Base-by-base conservation (phyloP, 2,113 vertebrate species). In the Lontra canadensis region DNA sequence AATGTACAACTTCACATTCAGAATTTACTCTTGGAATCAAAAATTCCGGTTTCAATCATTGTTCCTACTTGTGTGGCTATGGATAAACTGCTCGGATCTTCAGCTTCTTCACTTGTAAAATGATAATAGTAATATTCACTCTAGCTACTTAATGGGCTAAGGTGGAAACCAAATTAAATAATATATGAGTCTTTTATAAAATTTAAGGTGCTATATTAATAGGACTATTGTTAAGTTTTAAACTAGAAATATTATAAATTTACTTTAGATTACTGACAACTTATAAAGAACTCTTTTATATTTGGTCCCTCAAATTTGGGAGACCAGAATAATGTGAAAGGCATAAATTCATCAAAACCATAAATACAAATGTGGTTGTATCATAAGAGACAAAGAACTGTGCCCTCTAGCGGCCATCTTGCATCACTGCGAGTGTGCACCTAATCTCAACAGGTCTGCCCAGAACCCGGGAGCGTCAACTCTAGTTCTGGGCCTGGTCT, bases 231-330 rank as follows among this genome's bases (percentile, higher is more conserved):
- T 61, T 78, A 79, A 29, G 36, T 13, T 90, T 90, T 74, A 86
- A 80, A n/a, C 36, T 90, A 61, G 61, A 81, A 76, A 71, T 26
- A 85, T 59, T 67, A 29, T 73, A 57, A 23, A 17, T n/a, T 96
- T 85, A 31, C n/a, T 21, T 94, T 52, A 49, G 42, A n/a, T 55
- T 14, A 34, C 25, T 91, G 42, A 59, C 2, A 96, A 74, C 3
- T 73, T 80, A 81, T 42, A 31, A 73, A 81, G 42, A 73, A 63
- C 25, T 65, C 11, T 55, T 12, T 36, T 57, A 82, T 86, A 90
- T 81, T 94, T 80, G 81, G 73, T 74, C 47, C 34, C 57, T 91
- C 39, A 88, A 69, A n/a, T 49, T 17, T 96, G n/a, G 88, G 80
- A 87, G n/a, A 57, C 12, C 5, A 18, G 65, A 73, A 86, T 86